Evolutionary conservation across 2,888 invertebrate genomes (phyloP).

Genomic region (Anthophora plumipes): DNA sequence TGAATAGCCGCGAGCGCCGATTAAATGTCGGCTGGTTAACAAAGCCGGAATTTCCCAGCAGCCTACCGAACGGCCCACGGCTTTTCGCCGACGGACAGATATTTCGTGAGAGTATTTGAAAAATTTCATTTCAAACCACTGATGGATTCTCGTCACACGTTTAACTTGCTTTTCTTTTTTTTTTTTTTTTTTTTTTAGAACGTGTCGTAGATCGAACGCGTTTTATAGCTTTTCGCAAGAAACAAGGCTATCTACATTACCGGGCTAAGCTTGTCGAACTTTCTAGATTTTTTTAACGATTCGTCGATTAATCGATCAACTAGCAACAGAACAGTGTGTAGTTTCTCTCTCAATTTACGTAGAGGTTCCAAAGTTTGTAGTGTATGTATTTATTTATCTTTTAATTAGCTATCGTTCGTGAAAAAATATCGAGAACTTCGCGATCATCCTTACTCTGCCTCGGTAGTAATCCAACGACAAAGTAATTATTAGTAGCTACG

Average conservation of each 20-base stretch:
- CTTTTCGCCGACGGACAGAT: background rate
- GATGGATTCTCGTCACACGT: background rate
- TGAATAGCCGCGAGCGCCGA: constrained; percentile 16
- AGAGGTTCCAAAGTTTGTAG: too few species aligned
- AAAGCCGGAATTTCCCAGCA: constrained; percentile 22
- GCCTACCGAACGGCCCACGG: background rate
- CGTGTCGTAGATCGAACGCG: too few species aligned
- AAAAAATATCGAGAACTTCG: background rate
- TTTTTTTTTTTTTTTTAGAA: too few species aligned
- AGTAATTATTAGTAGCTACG: background rate
- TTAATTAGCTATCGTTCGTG: too few species aligned
- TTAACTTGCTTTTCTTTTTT: background rate
- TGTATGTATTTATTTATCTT: too few species aligned
- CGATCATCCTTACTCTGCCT: background rate
- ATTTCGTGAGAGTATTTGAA: background rate
- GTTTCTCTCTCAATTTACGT: too few species aligned
- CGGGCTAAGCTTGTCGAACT: too few species aligned
- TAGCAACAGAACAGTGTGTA: too few species aligned
- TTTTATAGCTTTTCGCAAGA: background rate
- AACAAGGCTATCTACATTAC: too few species aligned
- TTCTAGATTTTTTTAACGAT: too few species aligned
- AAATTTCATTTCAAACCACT: background rate
- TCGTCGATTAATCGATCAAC: too few species aligned
- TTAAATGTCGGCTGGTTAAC: constrained; percentile 35
- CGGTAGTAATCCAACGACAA: background rate